phyloP scores from a whole-genome alignment of 2,888 invertebrate genomes.

The Onthophagus sagittarius region DNA sequence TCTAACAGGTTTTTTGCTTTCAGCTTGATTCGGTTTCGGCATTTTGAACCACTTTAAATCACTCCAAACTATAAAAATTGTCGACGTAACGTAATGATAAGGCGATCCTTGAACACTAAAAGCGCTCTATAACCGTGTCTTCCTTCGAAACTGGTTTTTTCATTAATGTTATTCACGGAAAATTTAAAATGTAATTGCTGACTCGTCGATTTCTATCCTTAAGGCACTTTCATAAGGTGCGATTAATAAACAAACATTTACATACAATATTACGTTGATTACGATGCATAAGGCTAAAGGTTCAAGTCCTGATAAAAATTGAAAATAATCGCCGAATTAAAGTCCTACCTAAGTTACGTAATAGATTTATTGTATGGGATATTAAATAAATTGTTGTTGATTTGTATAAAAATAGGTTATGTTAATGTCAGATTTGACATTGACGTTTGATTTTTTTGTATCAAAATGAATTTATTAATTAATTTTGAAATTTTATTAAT shows the following conservation, averaged over 20 bases:
- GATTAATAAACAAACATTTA: background rate
- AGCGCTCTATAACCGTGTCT: background rate
- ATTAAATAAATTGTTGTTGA: background rate
- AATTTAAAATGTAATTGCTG: background rate
- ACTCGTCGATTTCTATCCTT: background rate
- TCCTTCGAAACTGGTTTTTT: background rate
- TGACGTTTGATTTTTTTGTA: too few species aligned
- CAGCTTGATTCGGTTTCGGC: background rate
- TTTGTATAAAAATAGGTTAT: background rate
- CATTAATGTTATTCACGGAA: background rate
- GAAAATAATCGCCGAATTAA: too few species aligned
- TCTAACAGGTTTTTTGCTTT: background rate
- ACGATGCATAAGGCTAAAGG: background rate
- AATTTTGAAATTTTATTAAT: too few species aligned
- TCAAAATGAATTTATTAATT: too few species aligned
- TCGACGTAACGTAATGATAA: background rate
- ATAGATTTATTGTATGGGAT: background rate
- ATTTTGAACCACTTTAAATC: background rate
- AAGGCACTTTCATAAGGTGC: background rate
- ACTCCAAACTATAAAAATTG: background rate
- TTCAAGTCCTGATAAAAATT: background rate
- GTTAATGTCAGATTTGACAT: too few species aligned
- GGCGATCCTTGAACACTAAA: background rate
- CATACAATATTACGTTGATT: background rate
- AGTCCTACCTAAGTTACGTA: background rate